Evolutionary conservation across 2,797 vertebrate genomes (phyloP).

Genomic region (Phrynocephalus forsythii): DNA sequence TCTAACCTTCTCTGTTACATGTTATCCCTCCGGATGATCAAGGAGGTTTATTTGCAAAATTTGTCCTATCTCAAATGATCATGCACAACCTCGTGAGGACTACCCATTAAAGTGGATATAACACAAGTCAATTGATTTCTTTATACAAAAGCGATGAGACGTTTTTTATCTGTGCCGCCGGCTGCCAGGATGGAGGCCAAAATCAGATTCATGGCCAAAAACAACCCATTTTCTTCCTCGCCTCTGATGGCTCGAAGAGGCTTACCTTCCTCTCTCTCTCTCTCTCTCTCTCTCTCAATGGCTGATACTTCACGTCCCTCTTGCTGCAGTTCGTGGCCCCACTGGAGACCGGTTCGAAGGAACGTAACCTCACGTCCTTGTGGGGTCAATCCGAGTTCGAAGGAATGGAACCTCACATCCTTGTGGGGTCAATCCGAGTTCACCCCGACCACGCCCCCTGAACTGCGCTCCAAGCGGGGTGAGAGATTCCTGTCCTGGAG

Average conservation of each 20-base stretch:
- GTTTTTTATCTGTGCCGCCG: not conserved
- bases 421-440: too few relatives aligned
- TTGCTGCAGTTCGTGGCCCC: too few relatives aligned
- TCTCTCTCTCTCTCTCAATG: too few relatives aligned
- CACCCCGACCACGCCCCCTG: too few relatives aligned
- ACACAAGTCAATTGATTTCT: not conserved
- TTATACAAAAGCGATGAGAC: not conserved
- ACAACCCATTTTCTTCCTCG: not conserved
- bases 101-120: not conserved
- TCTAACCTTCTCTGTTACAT: not conserved
- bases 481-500: too few relatives aligned
- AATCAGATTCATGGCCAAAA: not conserved
- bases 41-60: not conserved
- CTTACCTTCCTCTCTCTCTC: not conserved
- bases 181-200: not conserved
- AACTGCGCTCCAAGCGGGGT: too few relatives aligned
- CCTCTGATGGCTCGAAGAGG: not conserved
- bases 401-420: too few relatives aligned
- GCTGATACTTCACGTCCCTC: too few relatives aligned
- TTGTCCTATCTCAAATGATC: not conserved
- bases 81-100: not conserved
- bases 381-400: too few relatives aligned
- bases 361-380: too few relatives aligned
- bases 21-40: not conserved
- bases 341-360: too few relatives aligned